Evolutionary conservation across 2,113 vertebrate species (phyloP), one percentile per base, ranked within the genome.

Genomic region (Rhinogobius similis): DNA sequence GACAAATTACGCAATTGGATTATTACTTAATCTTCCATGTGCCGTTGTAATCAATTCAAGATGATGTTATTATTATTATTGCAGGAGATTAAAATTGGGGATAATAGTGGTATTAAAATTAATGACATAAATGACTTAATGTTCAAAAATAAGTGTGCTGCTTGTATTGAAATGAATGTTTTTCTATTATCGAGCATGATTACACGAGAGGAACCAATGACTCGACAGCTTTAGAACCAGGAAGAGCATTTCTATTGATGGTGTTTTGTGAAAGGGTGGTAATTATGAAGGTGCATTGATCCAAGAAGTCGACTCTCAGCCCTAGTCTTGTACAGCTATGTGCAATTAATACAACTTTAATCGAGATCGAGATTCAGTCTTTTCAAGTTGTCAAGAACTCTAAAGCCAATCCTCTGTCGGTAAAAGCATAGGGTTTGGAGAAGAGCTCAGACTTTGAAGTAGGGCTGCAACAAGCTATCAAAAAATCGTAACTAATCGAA

Each of bases 21-120:
- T 61, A 61, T 61, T 38, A 61, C 10, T 61, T 61, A 61, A 61
- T 32, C 58, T 61, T 38, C 58, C 58, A 38, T 61, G 29, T 61
- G 58, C 58, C 20, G 29, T 36, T 61, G 29, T 61, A 32, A 61
- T 61, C 29, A 61, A 61, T 61, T n/a, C 58, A 61, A 36, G 18
- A 61, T 20, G 27, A 32, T 61, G 18, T 61, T 61, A 61, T 61
- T 58, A 58, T 58, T 29, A 58, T 58, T 29, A 7, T 27, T 32
- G 18, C 18, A 11, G 32, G 27, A 61, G 58, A 61, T 61, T 61
- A 36, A 61, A 61, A 61, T 61, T 61, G 10, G 29, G 58, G 58
- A 61, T 61, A 61, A 61, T 61, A 20, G 58, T 38, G 58, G 58
- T n/a, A 38, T 61, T 61, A 61, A n/a, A 61, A n/a, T 36, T 61